phyloP scores from a whole-genome alignment of 1,140 invertebrate species.

The Aphelenchoides avenae region DNA sequence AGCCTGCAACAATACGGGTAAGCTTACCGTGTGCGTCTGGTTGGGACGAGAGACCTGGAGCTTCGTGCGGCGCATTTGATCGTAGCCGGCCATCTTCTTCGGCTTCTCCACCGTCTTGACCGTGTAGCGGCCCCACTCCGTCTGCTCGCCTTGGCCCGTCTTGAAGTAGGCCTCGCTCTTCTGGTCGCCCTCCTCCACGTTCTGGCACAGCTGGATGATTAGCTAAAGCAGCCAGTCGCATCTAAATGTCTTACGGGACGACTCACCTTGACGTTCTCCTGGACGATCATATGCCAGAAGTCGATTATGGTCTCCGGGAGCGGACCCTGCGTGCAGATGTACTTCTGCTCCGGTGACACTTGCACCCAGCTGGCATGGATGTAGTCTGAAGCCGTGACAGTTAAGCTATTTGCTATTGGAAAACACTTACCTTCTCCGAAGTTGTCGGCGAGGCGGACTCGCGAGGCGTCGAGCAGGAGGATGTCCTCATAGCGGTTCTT shows the following conservation, averaged over 20 bases:
- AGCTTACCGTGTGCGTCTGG: conserved; percentile 23
- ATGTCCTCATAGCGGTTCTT: conserved; percentile 46
- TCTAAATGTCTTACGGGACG: conserved; percentile 4
- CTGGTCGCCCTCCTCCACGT: conserved; percentile 28
- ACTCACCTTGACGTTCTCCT: conserved; percentile 19
- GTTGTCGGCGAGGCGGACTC: conserved; percentile 36
- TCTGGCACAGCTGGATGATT: conserved; percentile 33
- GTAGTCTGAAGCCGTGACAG: conserved; percentile 24
- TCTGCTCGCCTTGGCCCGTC: conserved; percentile 1
- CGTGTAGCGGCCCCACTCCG: conserved; percentile 9
- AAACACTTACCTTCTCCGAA: conserved; percentile 18
- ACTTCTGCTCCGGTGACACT: conserved; percentile 19
- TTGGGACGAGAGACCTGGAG: too few species aligned
- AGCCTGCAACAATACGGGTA: background rate
- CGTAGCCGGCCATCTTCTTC: conserved; percentile 10
- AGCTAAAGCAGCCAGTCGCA: conserved; percentile 16
- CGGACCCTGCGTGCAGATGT: conserved; percentile 32
- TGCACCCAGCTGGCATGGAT: conserved; percentile 30
- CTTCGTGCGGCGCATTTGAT: conserved; percentile 21
- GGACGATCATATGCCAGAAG: conserved; percentile 28
- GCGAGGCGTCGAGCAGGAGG: conserved; percentile 32
- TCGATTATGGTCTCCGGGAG: conserved; percentile 15
- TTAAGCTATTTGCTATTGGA: conserved; percentile 12
- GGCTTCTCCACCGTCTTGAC: conserved; percentile 30
- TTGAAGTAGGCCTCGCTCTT: conserved; percentile 31